Base-by-base conservation (phyloP, 2,888 invertebrate genomes). In the Entomobrya multifasciata region DNA sequence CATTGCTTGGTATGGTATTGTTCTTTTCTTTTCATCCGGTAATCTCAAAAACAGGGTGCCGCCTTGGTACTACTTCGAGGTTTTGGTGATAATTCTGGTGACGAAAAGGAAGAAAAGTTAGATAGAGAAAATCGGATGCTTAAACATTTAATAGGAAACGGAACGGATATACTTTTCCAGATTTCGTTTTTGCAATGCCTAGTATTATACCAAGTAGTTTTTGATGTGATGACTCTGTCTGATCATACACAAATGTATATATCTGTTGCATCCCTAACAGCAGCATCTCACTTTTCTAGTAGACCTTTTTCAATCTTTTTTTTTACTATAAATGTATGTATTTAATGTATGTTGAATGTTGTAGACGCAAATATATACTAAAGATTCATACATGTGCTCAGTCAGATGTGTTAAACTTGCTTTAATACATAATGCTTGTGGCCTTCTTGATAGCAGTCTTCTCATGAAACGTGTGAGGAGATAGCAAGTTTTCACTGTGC, bases 71-170 rank as follows among this genome's bases (percentile, higher is more conserved):
- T n/a, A 20, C 74, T 74, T 55, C 20, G 27, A 27, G 52, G 55
- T 13, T 49, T 52, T 30, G 74, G 20, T 55, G 62, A 60, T 22
- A 36, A 25, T 57, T 22, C 41, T 62, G 41, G 44, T 36, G 49
- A 62, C 41, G 62, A 78, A n/a, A n/a, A 47, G 62, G 36, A 80
- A 49, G 70, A 80, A 70, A 67, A 70, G 70, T 65, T 47, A 76
- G 84, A 84, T 67, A 77, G 74, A 60, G 77, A 72, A 84, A 84
- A 84, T 84, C 84, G 84, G 84, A 84, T 76, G 62, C 77, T 65
- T 60, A 79, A 62, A 79, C 49, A 79, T 79, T 65, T 57, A 36
- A 49, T 65, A 65, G 79, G 79, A 79, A 79, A 30, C 65, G 47
- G 65, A 79, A 65, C 65, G 57, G 25, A 70, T 70, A 44, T 77